Base-by-base conservation (phyloP, 64 coral and sea anemone species). In the Pachyseris speciosa region DNA sequence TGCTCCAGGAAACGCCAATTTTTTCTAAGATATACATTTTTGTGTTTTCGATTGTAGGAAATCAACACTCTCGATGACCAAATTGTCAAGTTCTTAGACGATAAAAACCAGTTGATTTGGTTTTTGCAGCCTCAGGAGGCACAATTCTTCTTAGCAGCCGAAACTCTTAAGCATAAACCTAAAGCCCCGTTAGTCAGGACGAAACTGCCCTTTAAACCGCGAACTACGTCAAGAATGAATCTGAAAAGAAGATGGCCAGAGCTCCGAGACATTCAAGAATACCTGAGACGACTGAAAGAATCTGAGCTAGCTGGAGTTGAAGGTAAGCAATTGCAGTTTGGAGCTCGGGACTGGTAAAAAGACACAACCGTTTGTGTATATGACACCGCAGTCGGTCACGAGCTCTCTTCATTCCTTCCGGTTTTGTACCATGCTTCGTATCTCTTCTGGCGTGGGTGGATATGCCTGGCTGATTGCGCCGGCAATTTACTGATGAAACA, bases 81-180 rank as follows among this genome's bases (percentile, higher is more conserved):
- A 26, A 39, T 39, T 9, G 48, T 94, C 4, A 55, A 94, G 28
- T 94, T 94, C 19, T 47, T 40, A 16, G 78, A 94, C 49, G 79
- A 94, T 3, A 86, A 94, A 84, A 80, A 85, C 70, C 67, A 89
- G 45, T 83, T 94, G 2, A 83, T 94, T 2, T 94, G 93, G 93
- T 94, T 94, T 67, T 88, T 94, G 22, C 93, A 94, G 19, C 93
- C 93, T 68, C 78, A 78, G 24, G 93, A 94, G 68, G 93, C 93
- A 59, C 93, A 94, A n/a, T 75, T 94, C 32, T 94, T 76, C 70
- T 55, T 94, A 19, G 93, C 93, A n/a, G 75, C 93, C 4, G 87
- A 90, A 31, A 67, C 71, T 31, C 44, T 94, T 15, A 72, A 85
- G 55, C 89, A 74, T 13, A 94, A 94, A 66, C 77, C 77, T 20